phyloP scores from a whole-genome alignment of 53 echinoderm and acorn worm species.

The Stichopus horrens region DNA sequence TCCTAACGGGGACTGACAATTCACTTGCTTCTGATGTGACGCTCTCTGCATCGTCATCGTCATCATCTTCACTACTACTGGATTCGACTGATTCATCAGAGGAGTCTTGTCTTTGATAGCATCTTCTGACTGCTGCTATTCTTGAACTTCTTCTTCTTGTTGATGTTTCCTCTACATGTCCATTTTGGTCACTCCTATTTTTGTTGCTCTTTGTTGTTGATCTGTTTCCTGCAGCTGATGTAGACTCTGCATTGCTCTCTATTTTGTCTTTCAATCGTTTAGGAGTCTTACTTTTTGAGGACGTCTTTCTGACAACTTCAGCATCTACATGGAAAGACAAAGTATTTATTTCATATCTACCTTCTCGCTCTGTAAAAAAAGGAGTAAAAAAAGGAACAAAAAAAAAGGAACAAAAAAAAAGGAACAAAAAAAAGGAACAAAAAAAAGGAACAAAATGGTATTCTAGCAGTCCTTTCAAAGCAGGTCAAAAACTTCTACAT shows the following conservation, averaged over 20 bases:
- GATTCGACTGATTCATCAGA: constrained; percentile 63
- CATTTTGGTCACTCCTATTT: not conserved
- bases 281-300: not conserved
- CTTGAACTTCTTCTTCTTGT: constrained; percentile 25
- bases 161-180: not conserved
- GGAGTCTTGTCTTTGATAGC: constrained; percentile 53
- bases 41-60: constrained; percentile 48
- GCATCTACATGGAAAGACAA: no score
- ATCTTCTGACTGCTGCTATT: constrained; percentile 26
- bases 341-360: no score
- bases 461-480: no score
- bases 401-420: no score
- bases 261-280: not conserved
- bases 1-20: constrained; percentile 22
- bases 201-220: not conserved
- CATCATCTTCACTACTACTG: constrained; percentile 58
- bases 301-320: not conserved
- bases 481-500: no score
- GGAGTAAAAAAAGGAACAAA: no score
- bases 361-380: no score
- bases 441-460: no score
- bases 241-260: not conserved
- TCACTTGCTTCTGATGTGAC: constrained; percentile 50
- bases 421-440: no score
- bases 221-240: not conserved